Evolutionary conservation across 2,797 vertebrate genomes (phyloP).

Genomic region (Podarcis lilfordi): DNA sequence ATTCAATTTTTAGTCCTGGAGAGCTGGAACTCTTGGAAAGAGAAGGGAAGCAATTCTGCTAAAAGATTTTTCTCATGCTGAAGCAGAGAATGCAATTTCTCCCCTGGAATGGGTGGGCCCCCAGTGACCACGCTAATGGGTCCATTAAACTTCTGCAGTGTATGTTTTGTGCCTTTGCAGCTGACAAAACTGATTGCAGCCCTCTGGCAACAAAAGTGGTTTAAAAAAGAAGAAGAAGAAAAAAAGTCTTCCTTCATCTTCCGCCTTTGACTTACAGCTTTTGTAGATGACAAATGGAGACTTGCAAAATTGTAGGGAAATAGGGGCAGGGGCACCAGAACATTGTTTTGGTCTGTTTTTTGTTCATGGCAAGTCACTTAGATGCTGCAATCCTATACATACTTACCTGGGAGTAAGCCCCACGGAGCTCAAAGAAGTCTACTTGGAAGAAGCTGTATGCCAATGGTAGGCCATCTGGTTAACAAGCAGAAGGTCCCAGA

Average conservation of each 20-base stretch:
- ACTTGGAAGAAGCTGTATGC: too few relatives aligned
- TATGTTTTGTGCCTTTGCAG: neutral
- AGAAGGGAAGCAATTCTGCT: neutral
- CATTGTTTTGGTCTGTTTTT: too few relatives aligned
- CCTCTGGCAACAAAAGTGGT: neutral
- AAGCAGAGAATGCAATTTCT: neutral
- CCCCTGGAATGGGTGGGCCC: neutral
- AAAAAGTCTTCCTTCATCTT: neutral
- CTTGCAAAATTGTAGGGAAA: neutral
- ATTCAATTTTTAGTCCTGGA: neutral
- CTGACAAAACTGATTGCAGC: neutral
- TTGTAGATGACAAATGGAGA: neutral
- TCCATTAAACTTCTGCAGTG: neutral
- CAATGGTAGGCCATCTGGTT: too few relatives aligned
- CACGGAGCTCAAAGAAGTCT: too few relatives aligned
- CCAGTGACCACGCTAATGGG: neutral
- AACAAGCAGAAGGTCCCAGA: too few relatives aligned
- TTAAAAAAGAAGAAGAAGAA: neutral
- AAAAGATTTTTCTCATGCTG: neutral
- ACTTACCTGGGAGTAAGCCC: too few relatives aligned
- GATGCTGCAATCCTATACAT: too few relatives aligned
- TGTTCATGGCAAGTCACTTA: too few relatives aligned
- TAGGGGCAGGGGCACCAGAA: too few relatives aligned
- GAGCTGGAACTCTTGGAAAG: slow-evolving; percentile 13
- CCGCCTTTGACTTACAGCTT: neutral